Evolutionary conservation across 2,888 invertebrate genomes (phyloP), one percentile per base, ranked within the genome.

Genomic region (Papilio protenor): DNA sequence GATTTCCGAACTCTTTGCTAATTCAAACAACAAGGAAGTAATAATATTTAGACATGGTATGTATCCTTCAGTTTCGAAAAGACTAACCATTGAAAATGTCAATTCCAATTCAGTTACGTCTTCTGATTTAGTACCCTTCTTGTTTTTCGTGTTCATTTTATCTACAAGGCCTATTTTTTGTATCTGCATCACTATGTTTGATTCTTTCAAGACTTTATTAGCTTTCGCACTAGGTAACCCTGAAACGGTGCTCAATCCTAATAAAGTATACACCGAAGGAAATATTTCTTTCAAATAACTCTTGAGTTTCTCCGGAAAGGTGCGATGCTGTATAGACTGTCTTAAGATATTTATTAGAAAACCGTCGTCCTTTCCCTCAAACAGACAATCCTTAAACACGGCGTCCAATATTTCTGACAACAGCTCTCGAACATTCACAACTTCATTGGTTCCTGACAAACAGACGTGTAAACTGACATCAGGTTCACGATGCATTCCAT

Each of bases 401-500:
- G 87, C 88, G 87, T 94, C 94, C 92, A 94, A 91, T 91, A 93
- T 88, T 87, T 90, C 88, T 85, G 91, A 90, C 90, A 94, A 89
- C 88, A 92, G 89, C 87, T 90, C 88, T 90, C 92, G 93, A 89
- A 93, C 91, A 88, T 92, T 93, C 87, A 89, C 89, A 87, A 93
- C 93, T 87, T 91, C 94, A 88, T 92, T 94, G 91, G 90, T 93
- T 93, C 92, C 93, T 84, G 90, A 89, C 92, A 94, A 93, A 94
- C 91, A 91, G 87, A 89, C 91, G 88, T 90, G 91, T 88, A 92
- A 91, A 88, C 89, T 84, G 82, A 87, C 90, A 87, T 91, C 89
- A 83, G 90, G 87, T 82, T 89, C 87, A 80, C 84, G 83, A 66
- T 87, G 82, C 81, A 91, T 86, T 83, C 85, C 90, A 73, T 85